Percentiles rank a stretch among this genome's conserved stretches.
Evolutionary conservation across 2,113 vertebrate species (phyloP).

Genomic region (Melierax canorus): DNA sequence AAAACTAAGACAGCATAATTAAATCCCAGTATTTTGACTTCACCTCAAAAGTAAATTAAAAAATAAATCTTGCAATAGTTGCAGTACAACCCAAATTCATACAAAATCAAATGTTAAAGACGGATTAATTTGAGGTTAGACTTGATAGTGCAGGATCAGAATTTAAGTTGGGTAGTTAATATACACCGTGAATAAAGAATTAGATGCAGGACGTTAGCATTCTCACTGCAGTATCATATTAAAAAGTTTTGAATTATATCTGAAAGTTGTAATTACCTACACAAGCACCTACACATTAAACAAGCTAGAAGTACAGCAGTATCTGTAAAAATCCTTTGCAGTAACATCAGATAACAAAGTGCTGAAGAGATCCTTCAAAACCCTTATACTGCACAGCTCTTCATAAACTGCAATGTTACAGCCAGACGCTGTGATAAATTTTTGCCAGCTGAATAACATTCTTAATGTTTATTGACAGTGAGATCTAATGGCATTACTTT

Average conservation of each 20-base stretch:
- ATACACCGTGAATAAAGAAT: background rate
- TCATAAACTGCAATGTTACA: background rate
- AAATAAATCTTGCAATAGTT: background rate
- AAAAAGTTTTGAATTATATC: background rate
- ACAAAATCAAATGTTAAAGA: background rate
- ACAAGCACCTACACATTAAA: background rate
- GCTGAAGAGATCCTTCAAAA: background rate
- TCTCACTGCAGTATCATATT: background rate
- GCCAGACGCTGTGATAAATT: background rate
- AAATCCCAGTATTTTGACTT: background rate
- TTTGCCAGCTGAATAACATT: background rate
- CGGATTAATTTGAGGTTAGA: background rate
- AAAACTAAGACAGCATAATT: background rate
- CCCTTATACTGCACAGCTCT: background rate
- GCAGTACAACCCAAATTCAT: background rate
- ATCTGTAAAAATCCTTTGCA: background rate
- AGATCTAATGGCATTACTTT: background rate
- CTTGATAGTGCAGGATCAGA: background rate
- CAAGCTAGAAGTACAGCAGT: background rate
- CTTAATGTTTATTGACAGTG: accelerated
- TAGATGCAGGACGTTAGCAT: background rate
- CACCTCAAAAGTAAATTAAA: background rate
- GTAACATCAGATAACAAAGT: background rate
- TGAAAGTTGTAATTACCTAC: background rate
- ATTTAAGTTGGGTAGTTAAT: background rate